A percentile compares a stretch with the other conserved stretches of the same genome.
Conservation (phyloP, 2,888 invertebrate genomes). For the Sturmia bella region DNA sequence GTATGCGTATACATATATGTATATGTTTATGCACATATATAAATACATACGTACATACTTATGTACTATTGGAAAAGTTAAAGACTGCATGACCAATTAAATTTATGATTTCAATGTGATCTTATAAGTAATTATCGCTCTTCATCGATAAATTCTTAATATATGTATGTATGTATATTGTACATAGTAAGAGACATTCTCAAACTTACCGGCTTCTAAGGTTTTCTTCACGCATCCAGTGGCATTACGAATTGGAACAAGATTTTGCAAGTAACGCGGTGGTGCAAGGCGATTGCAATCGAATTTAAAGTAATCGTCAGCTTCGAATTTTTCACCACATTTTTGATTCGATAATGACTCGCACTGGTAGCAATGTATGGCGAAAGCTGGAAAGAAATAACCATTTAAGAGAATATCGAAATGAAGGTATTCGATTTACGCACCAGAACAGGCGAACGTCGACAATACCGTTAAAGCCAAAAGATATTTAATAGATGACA, state of each 20-base stretch:
- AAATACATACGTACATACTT: not conserved
- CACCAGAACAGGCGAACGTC: conserved; percentile 77
- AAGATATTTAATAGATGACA: conserved; percentile 75
- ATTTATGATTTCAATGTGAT: too few relatives aligned
- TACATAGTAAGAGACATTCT: not conserved
- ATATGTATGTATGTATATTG: too few relatives aligned
- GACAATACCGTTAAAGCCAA: conserved; percentile 76
- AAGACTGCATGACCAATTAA: too few relatives aligned
- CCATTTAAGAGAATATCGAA: not conserved
- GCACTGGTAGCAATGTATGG: conserved; percentile 80
- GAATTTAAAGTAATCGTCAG: conserved; percentile 73
- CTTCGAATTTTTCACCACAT: conserved; percentile 78
- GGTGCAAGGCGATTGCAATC: conserved; percentile 76
- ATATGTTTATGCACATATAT: not conserved
- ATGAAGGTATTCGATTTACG: conserved; percentile 41
- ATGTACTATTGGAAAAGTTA: too few relatives aligned
- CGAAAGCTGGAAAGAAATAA: conserved; percentile 74
- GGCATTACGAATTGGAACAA: conserved; percentile 76
- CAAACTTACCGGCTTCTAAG: conserved; percentile 77
- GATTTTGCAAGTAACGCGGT: conserved; percentile 76
- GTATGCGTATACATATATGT: not conserved
- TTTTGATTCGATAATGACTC: conserved; percentile 76
- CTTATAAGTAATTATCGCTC: too few relatives aligned
- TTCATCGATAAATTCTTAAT: too few relatives aligned
- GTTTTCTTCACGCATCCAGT: conserved; percentile 80